Evolutionary conservation across 2,888 invertebrate genomes (phyloP).

Genomic region (Idaea aversata): DNA sequence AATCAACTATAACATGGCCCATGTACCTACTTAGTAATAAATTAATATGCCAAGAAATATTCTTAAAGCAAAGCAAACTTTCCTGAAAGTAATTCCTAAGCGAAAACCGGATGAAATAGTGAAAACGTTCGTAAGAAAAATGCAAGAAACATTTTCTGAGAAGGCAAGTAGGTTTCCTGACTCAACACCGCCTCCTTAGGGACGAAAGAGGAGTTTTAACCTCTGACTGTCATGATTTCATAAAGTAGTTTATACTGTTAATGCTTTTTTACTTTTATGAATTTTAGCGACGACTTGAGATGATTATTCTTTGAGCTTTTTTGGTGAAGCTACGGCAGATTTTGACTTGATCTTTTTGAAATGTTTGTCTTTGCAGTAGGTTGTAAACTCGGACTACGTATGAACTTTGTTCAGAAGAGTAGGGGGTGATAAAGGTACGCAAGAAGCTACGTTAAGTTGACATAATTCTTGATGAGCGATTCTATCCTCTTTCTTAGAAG

Average conservation of each 20-base stretch:
- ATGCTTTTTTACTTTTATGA: neutral
- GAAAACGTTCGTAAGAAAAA: conserved; percentile 18
- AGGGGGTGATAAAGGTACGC: too few species aligned
- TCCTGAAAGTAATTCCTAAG: neutral
- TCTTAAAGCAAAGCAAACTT: neutral
- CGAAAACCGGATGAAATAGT: neutral
- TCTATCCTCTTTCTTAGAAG: too few species aligned
- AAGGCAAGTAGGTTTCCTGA: conserved; percentile 26
- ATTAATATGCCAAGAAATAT: neutral
- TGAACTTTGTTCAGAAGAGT: too few species aligned
- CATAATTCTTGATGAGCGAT: too few species aligned
- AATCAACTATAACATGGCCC: neutral
- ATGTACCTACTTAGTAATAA: neutral
- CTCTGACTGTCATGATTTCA: conserved; percentile 6
- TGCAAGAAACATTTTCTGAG: conserved; percentile 19
- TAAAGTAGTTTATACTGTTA: conserved; percentile 1
- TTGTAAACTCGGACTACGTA: too few species aligned
- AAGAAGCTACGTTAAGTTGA: too few species aligned
- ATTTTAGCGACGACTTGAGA: neutral
- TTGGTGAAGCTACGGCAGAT: neutral
- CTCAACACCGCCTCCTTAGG: conserved; percentile 17
- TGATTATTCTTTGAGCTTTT: neutral
- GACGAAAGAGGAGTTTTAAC: conserved; percentile 13
- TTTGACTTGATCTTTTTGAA: too few species aligned
- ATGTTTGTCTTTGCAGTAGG: too few species aligned